Conservation (phyloP, 2,113 vertebrate genomes). For the Protobothrops mucrosquamatus region DNA sequence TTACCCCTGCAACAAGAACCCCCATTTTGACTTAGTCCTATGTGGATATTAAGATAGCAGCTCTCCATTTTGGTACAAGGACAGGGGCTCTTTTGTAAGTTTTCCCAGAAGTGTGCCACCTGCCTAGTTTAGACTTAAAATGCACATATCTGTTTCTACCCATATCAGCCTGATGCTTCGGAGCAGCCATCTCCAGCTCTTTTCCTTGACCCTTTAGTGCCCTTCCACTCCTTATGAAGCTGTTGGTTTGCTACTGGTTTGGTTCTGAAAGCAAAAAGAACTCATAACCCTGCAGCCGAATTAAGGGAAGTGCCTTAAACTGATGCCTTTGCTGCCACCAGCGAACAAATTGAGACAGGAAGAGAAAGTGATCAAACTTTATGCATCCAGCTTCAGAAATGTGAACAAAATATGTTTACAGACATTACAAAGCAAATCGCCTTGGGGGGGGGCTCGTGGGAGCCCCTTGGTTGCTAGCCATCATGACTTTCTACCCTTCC, state of each 20-base stretch:
- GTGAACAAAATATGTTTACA: conserved; percentile 18
- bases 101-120: not conserved
- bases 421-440: not conserved
- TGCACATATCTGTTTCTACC: not conserved
- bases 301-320: conserved; percentile 27
- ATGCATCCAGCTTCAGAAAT: conserved; percentile 17
- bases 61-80: not conserved
- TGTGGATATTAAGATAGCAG: not conserved
- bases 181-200: conserved; percentile 1
- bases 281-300: conserved; percentile 6
- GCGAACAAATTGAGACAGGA: conserved; percentile 20
- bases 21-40: not conserved
- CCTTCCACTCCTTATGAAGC: conserved; percentile 5
- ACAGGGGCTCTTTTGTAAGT: not conserved
- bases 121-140: not conserved
- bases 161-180: not conserved
- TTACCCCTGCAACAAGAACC: not conserved
- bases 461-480: not conserved
- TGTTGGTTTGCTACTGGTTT: conserved; percentile 17
- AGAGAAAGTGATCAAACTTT: conserved; percentile 18
- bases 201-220: not conserved
- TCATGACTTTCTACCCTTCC: not conserved
- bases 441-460: conserved; percentile 5
- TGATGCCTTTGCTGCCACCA: conserved; percentile 31
- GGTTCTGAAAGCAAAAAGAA: not conserved